A percentile compares a stretch with the other conserved stretches of the same genome.
phyloP scores from a whole-genome alignment of 2,113 vertebrate genomes.

The Rhinolophus ferrumequinum region DNA sequence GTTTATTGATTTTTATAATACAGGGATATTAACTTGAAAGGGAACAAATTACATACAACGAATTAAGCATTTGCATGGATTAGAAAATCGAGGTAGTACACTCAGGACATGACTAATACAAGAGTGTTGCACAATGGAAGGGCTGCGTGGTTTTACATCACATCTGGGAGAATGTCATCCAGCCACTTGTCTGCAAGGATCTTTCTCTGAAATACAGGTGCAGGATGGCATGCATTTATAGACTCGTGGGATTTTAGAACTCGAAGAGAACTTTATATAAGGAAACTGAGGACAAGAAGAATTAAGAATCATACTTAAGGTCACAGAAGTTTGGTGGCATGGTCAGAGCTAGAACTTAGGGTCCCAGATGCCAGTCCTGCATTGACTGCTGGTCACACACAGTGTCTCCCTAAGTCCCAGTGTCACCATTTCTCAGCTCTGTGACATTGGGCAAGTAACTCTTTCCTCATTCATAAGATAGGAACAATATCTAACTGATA shows the following conservation, averaged over 20 bases:
- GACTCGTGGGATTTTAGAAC: neutral
- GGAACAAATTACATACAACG: constrained; percentile 80
- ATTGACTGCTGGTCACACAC: neutral
- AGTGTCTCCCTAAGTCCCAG: neutral
- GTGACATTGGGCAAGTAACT: neutral
- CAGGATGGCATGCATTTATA: neutral
- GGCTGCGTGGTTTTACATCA: neutral
- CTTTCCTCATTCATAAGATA: neutral
- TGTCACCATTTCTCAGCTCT: neutral
- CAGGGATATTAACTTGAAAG: constrained; percentile 81
- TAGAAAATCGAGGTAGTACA: constrained; percentile 70
- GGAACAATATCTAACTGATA: neutral
- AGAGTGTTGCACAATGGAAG: neutral
- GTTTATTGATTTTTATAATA: constrained; percentile 81
- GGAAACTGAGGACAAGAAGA: neutral
- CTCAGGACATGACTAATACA: constrained; percentile 32
- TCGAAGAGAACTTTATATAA: neutral
- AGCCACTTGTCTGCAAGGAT: constrained; percentile 6
- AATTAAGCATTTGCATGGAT: constrained; percentile 79
- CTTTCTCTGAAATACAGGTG: constrained; percentile 53
- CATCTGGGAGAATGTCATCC: constrained; percentile 51
- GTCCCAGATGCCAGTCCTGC: neutral
- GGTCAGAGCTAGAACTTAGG: neutral
- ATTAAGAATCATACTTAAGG: neutral
- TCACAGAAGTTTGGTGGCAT: neutral